Percentiles rank a stretch among this genome's conserved stretches.
Conservation (phyloP, 2,113 vertebrate genomes). For the Malurus alboscapulatus region DNA sequence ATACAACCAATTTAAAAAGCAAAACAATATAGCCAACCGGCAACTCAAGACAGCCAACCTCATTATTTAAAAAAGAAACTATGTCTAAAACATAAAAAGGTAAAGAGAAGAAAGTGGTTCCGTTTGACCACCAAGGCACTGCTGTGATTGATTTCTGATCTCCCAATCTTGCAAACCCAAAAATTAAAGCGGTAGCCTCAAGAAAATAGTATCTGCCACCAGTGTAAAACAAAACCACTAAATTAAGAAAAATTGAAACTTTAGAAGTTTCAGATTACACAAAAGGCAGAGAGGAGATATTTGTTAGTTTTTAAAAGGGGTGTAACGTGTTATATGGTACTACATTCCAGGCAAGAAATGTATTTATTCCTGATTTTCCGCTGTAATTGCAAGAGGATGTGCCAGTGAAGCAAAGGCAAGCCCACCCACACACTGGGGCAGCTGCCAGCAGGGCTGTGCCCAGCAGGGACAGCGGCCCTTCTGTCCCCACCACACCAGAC, state of each 20-base stretch:
- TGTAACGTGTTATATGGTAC: fast-evolving
- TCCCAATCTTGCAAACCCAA: background rate
- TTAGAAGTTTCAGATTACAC: background rate
- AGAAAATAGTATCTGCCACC: background rate
- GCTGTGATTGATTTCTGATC: background rate
- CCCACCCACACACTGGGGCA: background rate
- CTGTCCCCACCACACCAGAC: fast-evolving
- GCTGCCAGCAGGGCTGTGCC: background rate
- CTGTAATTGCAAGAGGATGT: background rate
- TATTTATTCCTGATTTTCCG: background rate
- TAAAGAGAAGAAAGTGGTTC: background rate
- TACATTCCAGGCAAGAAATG: background rate
- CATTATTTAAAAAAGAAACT: background rate
- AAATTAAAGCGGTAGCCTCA: background rate
- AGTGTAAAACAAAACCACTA: background rate
- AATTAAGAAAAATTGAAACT: background rate
- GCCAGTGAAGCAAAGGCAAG: background rate
- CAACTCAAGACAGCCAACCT: background rate
- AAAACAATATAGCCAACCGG: background rate
- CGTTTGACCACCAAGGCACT: background rate
- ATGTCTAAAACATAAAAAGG: background rate
- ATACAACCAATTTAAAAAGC: background rate
- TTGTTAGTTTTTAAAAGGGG: background rate
- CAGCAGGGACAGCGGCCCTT: fast-evolving
- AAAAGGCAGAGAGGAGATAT: background rate